Evolutionary conservation across 2,797 vertebrate species (phyloP).

Genomic region (Artibeus jamaicensis): DNA sequence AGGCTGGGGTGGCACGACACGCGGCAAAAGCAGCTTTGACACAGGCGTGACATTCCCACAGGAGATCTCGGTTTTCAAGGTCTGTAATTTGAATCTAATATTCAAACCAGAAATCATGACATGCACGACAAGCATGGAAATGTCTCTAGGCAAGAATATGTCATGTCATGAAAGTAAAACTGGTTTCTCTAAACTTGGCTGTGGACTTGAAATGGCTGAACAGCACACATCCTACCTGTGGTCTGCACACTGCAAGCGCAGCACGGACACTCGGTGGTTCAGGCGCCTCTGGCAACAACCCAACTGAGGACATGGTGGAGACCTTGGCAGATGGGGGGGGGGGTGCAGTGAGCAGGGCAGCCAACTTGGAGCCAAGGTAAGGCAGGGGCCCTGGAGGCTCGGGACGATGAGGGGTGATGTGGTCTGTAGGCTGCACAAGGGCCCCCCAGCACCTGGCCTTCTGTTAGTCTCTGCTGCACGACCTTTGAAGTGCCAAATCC

Average conservation of each 20-base stretch:
- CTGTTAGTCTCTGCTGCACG: neutral
- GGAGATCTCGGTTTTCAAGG: neutral
- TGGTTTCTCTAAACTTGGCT: neutral
- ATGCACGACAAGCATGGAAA: no score
- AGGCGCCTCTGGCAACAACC: neutral
- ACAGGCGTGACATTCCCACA: no score
- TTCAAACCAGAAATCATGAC: neutral
- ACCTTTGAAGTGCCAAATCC: no score
- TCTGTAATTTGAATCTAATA: no score
- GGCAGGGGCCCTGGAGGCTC: accelerated
- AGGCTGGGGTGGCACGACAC: neutral
- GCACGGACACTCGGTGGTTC: no score
- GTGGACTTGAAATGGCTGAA: accelerated
- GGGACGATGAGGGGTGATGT: neutral
- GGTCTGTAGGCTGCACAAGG: accelerated
- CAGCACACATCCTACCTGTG: no score
- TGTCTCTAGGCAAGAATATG: accelerated
- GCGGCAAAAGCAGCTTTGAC: neutral
- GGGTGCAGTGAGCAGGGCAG: neutral
- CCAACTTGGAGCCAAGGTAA: neutral
- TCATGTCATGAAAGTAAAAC: neutral
- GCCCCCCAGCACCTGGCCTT: neutral
- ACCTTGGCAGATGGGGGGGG: neutral
- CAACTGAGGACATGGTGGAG: accelerated
- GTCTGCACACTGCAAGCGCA: no score